Conservation (phyloP, 1,140 invertebrate species). For the Nephila pilipes region DNA sequence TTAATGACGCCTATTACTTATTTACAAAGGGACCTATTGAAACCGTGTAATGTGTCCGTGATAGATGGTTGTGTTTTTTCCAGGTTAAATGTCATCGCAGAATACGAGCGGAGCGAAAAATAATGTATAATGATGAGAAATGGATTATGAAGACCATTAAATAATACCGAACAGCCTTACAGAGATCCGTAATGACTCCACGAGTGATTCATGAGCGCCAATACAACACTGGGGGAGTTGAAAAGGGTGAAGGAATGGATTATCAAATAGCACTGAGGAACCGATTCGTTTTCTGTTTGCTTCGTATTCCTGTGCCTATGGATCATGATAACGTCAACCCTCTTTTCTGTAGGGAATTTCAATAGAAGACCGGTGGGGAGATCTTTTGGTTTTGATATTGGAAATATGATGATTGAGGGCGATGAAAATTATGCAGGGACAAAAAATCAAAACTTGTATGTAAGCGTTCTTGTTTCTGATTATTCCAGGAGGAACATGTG, state of each 20-base stretch:
- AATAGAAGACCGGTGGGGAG: neutral
- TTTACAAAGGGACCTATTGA: slow-evolving; percentile 27
- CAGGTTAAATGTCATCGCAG: slow-evolving; percentile 33
- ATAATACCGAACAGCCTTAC: slow-evolving; percentile 14
- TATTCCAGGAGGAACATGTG: too few species aligned
- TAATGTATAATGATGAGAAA: slow-evolving; percentile 41
- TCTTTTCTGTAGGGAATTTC: neutral
- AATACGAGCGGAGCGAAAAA: slow-evolving; percentile 6
- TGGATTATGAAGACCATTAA: slow-evolving; percentile 43
- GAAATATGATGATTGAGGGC: neutral
- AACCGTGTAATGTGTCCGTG: neutral
- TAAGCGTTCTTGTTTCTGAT: too few species aligned
- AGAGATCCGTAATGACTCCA: neutral
- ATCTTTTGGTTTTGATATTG: neutral
- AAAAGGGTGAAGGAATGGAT: neutral
- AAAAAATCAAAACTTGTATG: too few species aligned
- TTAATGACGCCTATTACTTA: slow-evolving; percentile 41
- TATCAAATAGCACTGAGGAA: neutral
- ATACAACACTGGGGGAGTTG: neutral
- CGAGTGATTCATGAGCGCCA: slow-evolving; percentile 31
- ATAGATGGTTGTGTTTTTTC: slow-evolving; percentile 30
- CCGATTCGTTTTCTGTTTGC: neutral
- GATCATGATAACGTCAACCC: neutral
- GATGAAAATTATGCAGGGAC: neutral
- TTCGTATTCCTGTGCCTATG: neutral